Conservation (phyloP, 2,888 invertebrate genomes). For the Sceliomorpha sp. region DNA sequence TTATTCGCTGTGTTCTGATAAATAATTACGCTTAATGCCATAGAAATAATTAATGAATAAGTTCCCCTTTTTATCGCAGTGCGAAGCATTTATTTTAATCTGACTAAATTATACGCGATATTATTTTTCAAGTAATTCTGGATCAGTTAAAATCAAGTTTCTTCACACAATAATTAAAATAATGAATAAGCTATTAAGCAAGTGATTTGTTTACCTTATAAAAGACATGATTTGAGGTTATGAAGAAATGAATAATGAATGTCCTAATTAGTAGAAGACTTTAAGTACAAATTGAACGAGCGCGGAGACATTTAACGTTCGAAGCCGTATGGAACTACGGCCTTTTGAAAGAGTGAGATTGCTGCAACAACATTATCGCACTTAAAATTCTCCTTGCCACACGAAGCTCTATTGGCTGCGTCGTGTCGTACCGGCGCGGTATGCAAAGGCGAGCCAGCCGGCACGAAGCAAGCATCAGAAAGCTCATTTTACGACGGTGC, state of each 20-base stretch:
- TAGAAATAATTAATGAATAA: constrained; percentile 16
- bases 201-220: too few species aligned
- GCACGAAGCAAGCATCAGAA: constrained; percentile 23
- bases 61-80: too few species aligned
- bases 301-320: constrained; percentile 19
- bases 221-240: too few species aligned
- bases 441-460: constrained; percentile 20
- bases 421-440: constrained; percentile 7
- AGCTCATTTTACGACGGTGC: constrained; percentile 16
- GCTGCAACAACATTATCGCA: constrained; percentile 24
- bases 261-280: constrained; percentile 16
- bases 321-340: constrained; percentile 8
- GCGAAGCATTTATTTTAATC: too few species aligned
- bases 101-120: too few species aligned
- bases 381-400: constrained; percentile 23
- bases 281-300: constrained; percentile 14
- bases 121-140: too few species aligned
- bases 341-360: constrained; percentile 21
- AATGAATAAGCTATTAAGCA: too few species aligned
- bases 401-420: constrained; percentile 11
- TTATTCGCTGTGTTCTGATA: constrained; percentile 19
- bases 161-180: too few species aligned
- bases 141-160: too few species aligned
- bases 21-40: too few species aligned
- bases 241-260: neutral